These are phyloP conservation scores for Dasypus novemcinctus DNA, from an alignment of 2,113 vertebrate species.

Conservation along the genomic window DNA sequence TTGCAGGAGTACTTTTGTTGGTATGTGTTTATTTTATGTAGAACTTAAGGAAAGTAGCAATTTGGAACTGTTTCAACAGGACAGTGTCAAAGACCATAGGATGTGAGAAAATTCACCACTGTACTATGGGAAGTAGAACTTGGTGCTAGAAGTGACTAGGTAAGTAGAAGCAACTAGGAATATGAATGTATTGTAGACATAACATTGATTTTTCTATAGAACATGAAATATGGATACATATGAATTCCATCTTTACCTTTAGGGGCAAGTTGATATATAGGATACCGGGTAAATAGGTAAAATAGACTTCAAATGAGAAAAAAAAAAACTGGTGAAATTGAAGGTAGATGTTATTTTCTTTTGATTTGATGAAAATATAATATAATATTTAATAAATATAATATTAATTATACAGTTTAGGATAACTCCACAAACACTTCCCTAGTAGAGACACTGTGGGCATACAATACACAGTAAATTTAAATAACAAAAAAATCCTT, in stretches of 20 bases:
- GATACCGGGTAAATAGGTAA: background rate
- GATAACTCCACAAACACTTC: background rate
- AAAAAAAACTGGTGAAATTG: background rate
- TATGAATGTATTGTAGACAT: rapidly evolving
- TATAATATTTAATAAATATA: background rate
- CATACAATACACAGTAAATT: rapidly evolving
- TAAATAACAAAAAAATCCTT: background rate
- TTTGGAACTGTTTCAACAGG: background rate
- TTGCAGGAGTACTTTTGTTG: background rate
- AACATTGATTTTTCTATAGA: no score
- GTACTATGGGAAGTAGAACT: background rate
- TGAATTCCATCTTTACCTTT: background rate
- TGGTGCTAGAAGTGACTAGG: background rate
- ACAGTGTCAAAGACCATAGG: background rate
- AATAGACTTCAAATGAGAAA: background rate
- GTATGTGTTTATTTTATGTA: background rate
- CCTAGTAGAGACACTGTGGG: rapidly evolving
- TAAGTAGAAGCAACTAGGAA: background rate
- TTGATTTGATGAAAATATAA: background rate
- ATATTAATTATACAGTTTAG: background rate
- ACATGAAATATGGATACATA: background rate
- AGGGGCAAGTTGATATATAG: background rate
- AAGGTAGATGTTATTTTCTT: background rate
- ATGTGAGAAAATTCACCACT: background rate
- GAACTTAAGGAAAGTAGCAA: background rate